These are phyloP conservation scores for Mallotus villosus DNA, from an alignment of 2,797 vertebrate genomes.

Conservation along the genomic window DNA sequence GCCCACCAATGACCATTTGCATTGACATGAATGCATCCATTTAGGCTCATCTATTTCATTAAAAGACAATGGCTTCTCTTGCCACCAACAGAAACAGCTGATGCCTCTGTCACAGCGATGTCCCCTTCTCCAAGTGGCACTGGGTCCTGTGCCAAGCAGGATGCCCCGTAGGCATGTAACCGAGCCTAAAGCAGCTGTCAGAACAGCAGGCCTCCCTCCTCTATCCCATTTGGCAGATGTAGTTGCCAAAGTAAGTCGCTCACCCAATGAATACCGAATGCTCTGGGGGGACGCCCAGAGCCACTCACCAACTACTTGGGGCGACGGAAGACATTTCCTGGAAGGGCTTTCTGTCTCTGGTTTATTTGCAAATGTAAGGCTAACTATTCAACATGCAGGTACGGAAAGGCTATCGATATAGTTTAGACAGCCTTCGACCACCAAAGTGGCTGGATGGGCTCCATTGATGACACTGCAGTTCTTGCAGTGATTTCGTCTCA, in stretches of 20 bases:
- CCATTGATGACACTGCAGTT: background rate
- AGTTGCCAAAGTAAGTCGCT: background rate
- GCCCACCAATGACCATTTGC: background rate
- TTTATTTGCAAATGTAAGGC: background rate
- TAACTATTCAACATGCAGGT: background rate
- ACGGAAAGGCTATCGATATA: background rate
- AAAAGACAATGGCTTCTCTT: conserved; percentile 7
- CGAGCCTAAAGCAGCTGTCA: conserved; percentile 14
- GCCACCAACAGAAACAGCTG: conserved; percentile 5
- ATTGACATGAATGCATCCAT: conserved; percentile 7
- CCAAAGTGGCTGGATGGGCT: background rate
- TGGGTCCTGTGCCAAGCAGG: background rate
- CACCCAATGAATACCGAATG: background rate
- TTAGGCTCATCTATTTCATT: background rate
- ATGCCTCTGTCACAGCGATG: background rate
- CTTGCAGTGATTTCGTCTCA: background rate
- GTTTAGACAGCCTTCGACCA: background rate
- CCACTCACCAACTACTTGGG: background rate
- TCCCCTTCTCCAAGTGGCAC: conserved; percentile 19
- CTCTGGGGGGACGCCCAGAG: background rate
- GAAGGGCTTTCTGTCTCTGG: background rate
- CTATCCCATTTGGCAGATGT: conserved; percentile 6
- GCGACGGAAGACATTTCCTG: background rate
- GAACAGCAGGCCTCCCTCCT: conserved; percentile 9
- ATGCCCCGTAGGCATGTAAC: conserved; percentile 13